Evolutionary conservation across 2,888 invertebrate species (phyloP).

Genomic region (Mimas tiliae): DNA sequence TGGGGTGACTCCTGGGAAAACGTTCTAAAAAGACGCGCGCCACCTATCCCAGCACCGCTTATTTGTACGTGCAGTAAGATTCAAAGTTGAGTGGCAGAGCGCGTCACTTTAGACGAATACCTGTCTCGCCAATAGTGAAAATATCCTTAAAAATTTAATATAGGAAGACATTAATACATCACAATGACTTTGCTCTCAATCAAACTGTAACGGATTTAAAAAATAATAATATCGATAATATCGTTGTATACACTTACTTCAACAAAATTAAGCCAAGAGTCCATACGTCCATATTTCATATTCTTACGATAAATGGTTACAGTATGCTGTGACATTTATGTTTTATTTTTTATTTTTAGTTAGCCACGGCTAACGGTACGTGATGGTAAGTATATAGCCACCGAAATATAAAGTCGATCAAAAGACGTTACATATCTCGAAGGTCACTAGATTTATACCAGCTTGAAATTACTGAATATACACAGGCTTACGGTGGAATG

Average conservation of each 20-base stretch:
- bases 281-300: too few relatives aligned
- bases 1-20: too few relatives aligned
- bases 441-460: too few relatives aligned
- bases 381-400: too few relatives aligned
- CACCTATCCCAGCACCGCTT: neutral
- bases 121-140: neutral
- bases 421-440: too few relatives aligned
- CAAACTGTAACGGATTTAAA: neutral
- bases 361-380: too few relatives aligned
- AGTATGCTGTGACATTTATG: too few relatives aligned
- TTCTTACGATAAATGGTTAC: too few relatives aligned
- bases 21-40: neutral
- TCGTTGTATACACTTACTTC: neutral
- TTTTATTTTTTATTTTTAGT: too few relatives aligned
- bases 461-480: too few relatives aligned
- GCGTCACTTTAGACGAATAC: neutral
- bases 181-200: neutral
- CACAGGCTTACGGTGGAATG: too few relatives aligned
- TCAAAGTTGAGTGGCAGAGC: neutral
- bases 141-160: neutral
- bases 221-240: neutral
- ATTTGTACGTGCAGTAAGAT: neutral
- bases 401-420: too few relatives aligned
- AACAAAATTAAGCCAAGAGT: neutral
- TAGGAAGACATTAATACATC: slow-evolving; percentile 1